Evolutionary conservation across 2,113 vertebrate genomes (phyloP).

Genomic region (Brachypteracias leptosomus): DNA sequence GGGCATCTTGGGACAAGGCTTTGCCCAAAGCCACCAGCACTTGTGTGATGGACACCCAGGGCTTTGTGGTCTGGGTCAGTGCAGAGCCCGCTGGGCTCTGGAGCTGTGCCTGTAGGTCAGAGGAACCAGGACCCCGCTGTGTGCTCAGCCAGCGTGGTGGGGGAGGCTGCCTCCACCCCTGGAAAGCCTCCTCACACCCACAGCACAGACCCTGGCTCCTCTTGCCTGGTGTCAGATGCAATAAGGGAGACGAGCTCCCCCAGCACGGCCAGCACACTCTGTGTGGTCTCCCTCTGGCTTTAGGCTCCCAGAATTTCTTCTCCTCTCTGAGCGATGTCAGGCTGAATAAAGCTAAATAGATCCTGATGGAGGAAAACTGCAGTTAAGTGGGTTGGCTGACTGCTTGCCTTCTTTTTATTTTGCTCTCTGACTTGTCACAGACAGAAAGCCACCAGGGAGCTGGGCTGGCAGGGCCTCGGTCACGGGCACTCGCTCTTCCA

Average conservation of each 20-base stretch:
- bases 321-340: slow-evolving; percentile 41
- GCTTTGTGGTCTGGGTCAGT: background rate
- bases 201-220: slow-evolving; percentile 48
- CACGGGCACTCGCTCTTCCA: background rate
- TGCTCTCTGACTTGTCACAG: slow-evolving; percentile 29
- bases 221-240: slow-evolving; percentile 43
- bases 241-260: slow-evolving; percentile 32
- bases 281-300: slow-evolving; percentile 57
- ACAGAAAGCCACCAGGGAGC: slow-evolving; percentile 8
- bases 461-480: background rate
- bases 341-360: slow-evolving; percentile 56
- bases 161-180: background rate
- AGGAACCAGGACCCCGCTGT: background rate
- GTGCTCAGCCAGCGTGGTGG: background rate
- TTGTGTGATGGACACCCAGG: background rate
- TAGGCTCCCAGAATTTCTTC: slow-evolving; percentile 49
- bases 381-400: slow-evolving; percentile 49
- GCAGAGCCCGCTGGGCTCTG: background rate
- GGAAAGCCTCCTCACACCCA: background rate
- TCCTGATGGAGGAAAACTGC: slow-evolving; percentile 61
- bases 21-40: background rate
- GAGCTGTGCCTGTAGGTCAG: background rate
- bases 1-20: background rate
- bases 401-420: slow-evolving; percentile 44
- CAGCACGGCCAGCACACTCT: background rate